These are phyloP conservation scores for Abramis brama DNA, from an alignment of 2,113 vertebrate species.

Conservation along the genomic window DNA sequence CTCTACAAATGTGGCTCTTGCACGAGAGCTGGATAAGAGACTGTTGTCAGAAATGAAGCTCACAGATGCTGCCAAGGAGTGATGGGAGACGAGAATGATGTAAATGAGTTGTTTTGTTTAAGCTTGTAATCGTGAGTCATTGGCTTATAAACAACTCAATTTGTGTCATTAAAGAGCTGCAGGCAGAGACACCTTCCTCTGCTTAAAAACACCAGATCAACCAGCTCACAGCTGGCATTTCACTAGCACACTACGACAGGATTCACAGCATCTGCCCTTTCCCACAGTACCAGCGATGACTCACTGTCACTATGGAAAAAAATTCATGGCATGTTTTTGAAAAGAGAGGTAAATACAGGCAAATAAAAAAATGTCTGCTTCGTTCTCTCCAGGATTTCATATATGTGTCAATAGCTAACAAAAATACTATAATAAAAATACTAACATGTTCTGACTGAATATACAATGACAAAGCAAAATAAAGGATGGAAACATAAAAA, in stretches of 20 bases:
- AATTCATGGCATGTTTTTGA: conserved; percentile 31
- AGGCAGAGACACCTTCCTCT: not conserved
- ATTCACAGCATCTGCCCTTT: conserved; percentile 27
- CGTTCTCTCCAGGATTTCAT: conserved; percentile 16
- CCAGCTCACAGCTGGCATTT: conserved; percentile 6
- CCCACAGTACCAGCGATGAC: conserved; percentile 23
- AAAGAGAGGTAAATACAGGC: conserved; percentile 12
- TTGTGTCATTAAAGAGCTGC: conserved; percentile 21
- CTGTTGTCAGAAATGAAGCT: not conserved
- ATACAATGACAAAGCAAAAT: not conserved
- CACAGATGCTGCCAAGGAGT: conserved; percentile 4
- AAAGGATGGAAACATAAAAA: not conserved
- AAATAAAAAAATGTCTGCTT: conserved; percentile 13
- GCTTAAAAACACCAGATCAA: conserved; percentile 7
- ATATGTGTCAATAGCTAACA: not conserved
- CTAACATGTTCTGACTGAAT: too few species aligned
- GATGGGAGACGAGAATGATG: not conserved
- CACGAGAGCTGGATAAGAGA: not conserved
- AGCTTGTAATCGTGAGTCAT: conserved; percentile 14
- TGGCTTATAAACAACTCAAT: not conserved
- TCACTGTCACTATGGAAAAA: conserved; percentile 35
- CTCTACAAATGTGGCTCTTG: not conserved
- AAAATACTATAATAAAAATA: too few species aligned
- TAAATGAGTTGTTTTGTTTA: conserved; percentile 33
- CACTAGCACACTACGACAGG: conserved; percentile 9